Base-by-base conservation (phyloP, 2,888 invertebrate genomes). In the Plebejus melissa region DNA sequence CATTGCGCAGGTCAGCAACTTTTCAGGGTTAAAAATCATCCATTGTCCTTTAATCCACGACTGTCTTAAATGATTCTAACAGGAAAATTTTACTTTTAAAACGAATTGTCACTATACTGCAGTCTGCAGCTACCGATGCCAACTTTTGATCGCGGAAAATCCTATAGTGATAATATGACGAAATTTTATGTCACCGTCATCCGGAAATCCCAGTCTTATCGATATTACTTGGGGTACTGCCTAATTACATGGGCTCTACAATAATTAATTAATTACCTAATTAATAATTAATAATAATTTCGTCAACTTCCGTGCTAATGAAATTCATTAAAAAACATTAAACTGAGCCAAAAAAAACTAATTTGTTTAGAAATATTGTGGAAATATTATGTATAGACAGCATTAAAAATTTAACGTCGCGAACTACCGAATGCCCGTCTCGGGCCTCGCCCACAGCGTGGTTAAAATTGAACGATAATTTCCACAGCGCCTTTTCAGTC, bases 391-490 rank as follows among this genome's bases (percentile, higher is more conserved):
- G 22, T 22, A 13, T 50, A 13, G 22, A 28, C 4, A 11, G 28
- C 22, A 22, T 5, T 13, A 65, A 16, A 36, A 65, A 36, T 65
- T 32, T 32, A 32, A 65, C 65, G 65, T 65, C 65, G 32, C 65
- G 32, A 36, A 36, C 65, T 65, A 65, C 32, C 65, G 32, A 32
- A 65, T 4, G 28, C 6, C 60, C 28, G 65, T 32, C 65, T 65
- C 65, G 13, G 32, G 65, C 65, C 32, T 32, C 32, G 65, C 65
- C 65, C 65, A 65, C 28, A 36, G 32, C 13, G 65, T 32, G 32
- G 32, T 28, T 70, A 70, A 70, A 70, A 41, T 38, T 72, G 28
- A 72, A 72, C 50, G 72, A 28, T 72, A 54, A 54, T 72, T 71
- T 72, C 28, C 72, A 72, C 72, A 54, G 32, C 72, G 72, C 32